Percentiles rank a stretch among this genome's conserved stretches.
These are phyloP conservation scores for Scaptomyza polygonia DNA, from an alignment of 2,888 invertebrate species.

Conservation along the genomic window DNA sequence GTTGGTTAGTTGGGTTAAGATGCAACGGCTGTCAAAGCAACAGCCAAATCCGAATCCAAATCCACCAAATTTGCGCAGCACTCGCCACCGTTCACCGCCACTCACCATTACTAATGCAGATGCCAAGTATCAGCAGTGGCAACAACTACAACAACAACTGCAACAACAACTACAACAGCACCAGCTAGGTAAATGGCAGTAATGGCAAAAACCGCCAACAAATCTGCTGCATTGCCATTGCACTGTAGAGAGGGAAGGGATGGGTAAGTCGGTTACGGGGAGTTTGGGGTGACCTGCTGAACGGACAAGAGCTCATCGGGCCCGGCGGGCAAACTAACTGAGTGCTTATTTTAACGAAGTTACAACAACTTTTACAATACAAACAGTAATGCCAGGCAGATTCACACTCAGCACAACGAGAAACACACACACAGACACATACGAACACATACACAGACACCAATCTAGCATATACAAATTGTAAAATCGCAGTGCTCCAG, in stretches of 20 bases:
- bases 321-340: slow-evolving; percentile 78
- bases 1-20: not conserved
- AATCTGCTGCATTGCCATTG: slow-evolving; percentile 74
- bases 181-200: slow-evolving; percentile 53
- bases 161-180: not conserved
- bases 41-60: slow-evolving; percentile 43
- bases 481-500: slow-evolving; percentile 52
- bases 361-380: slow-evolving; percentile 79
- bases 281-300: slow-evolving; percentile 13
- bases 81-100: slow-evolving; percentile 55
- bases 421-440: slow-evolving; percentile 31
- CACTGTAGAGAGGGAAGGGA: slow-evolving; percentile 12
- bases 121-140: slow-evolving; percentile 66
- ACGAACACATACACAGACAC: slow-evolving; percentile 16
- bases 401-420: slow-evolving; percentile 72
- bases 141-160: slow-evolving; percentile 21
- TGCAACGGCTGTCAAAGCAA: slow-evolving; percentile 34
- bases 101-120: slow-evolving; percentile 78
- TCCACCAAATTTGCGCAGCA: slow-evolving; percentile 70
- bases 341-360: slow-evolving; percentile 81
- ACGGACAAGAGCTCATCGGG: slow-evolving; percentile 59
- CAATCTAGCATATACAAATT: slow-evolving; percentile 49
- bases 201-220: slow-evolving; percentile 77
- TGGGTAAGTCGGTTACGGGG: not conserved
- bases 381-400: slow-evolving; percentile 79